Evolutionary conservation across 2,113 vertebrate species (phyloP), one percentile per base, ranked within the genome.

Genomic region (Mola mola): DNA sequence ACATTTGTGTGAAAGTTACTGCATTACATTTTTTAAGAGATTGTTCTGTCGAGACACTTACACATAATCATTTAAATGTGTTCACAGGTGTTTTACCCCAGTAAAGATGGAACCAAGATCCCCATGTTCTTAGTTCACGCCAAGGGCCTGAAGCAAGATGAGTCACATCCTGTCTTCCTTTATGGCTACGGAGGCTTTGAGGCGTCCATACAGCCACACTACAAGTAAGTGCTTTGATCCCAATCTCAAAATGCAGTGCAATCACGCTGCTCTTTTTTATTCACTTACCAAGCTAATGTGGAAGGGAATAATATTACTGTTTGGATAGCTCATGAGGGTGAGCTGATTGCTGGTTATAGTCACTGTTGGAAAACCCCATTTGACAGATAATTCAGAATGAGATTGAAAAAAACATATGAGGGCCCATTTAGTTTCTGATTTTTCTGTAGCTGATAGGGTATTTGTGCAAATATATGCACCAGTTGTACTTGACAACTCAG

Each of bases 171-270:
- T 0, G 83, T 92, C 3, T 90, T 93, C 46, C 88, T 93, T 8
- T 88, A 92, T 10, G 92, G 91, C 50, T 93, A 93, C 0, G 92
- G 91, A 57, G 92, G 92, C 33, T 93, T 93, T 12, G 91, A 92
- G 52, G 28, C 57, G 16, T 86, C 91, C 8, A 86, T 92, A 17
- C 91, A 92, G 20, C 92, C 92, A 0, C 44, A 78, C 64, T 93
- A 89, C 65, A 90, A 91, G 92, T 93, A 24, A 81, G 90, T 72
- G 44, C 26, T n/a, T n/a, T n/a, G 11, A 20, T 13, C 9, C n/a
- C 0, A 1, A 49, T n/a, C n/a, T n/a, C n/a, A n/a, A 1, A 22
- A 24, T 16, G 4, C 26, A 9, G 3, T 9, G 17, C 13, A 20
- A 25, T 6, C 6, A 8, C 3, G 22, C 2, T 50, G 3, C 5